Conservation (phyloP, 2,888 invertebrate genomes). For the Cacoxenus indagator region DNA sequence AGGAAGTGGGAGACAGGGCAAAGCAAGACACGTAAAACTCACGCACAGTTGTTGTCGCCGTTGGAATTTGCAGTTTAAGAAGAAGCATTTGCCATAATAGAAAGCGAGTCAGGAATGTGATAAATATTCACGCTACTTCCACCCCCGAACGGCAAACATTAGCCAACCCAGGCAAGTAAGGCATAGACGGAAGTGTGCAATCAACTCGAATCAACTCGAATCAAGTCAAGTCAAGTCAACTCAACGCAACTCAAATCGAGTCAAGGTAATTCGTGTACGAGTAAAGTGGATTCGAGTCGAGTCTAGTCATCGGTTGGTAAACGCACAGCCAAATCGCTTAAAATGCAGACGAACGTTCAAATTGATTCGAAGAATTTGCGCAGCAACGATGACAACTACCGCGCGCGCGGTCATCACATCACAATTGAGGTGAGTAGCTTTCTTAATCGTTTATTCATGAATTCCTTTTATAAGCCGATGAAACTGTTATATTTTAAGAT, state of each 20-base stretch:
- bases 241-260: background rate
- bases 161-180: too few species aligned
- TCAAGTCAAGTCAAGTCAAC: background rate
- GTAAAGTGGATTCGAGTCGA: background rate
- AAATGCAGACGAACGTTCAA: conserved; percentile 83
- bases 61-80: background rate
- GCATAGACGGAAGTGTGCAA: background rate
- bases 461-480: background rate
- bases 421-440: conserved; percentile 69
- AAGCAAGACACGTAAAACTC: background rate
- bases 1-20: background rate
- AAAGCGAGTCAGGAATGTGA: background rate
- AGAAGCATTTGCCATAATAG: background rate
- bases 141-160: too few species aligned
- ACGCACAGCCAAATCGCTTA: conserved; percentile 68
- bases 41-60: background rate
- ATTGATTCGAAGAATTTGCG: conserved; percentile 80
- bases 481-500: too few species aligned
- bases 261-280: background rate
- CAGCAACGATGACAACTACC: conserved; percentile 76
- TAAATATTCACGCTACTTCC: background rate
- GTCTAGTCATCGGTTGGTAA: background rate
- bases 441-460: background rate
- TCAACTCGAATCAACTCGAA: background rate
- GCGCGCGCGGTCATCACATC: conserved; percentile 69